Evolutionary conservation across 2,797 vertebrate genomes (phyloP).

Genomic region (Melanotaenia boesemani): DNA sequence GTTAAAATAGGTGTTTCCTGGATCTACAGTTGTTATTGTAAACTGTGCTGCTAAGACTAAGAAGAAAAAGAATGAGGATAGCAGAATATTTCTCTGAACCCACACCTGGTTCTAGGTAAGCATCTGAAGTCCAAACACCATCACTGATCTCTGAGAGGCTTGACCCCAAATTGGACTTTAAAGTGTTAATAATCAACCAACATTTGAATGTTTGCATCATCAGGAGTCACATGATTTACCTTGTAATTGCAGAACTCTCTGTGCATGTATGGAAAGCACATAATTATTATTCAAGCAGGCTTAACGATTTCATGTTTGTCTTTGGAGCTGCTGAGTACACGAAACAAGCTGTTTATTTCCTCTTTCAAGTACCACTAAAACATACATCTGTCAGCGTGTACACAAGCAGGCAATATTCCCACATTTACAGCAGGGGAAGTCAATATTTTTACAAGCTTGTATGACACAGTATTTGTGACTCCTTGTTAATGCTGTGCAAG

Average conservation of each 20-base stretch:
- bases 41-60: too few species aligned
- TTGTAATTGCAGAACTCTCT: constrained; percentile 9
- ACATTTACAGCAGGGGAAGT: constrained; percentile 14
- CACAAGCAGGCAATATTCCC: constrained; percentile 14
- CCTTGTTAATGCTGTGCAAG: constrained; percentile 1
- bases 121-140: too few species aligned
- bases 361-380: constrained; percentile 23
- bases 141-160: too few species aligned
- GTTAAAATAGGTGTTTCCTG: too few species aligned
- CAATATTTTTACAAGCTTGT: neutral
- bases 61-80: too few species aligned
- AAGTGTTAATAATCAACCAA: too few species aligned
- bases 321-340: constrained; percentile 15
- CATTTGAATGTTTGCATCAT: too few species aligned
- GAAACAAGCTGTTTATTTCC: constrained; percentile 14
- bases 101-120: too few species aligned
- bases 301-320: constrained; percentile 24
- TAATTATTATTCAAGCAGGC: constrained; percentile 25
- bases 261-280: constrained; percentile 16
- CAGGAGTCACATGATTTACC: constrained; percentile 32
- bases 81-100: too few species aligned
- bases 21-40: too few species aligned
- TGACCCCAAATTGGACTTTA: too few species aligned
- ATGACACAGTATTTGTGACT: constrained; percentile 26
- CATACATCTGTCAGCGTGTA: constrained; percentile 33